phyloP scores from a whole-genome alignment of 2,888 invertebrate genomes.

The Hetaerina titia region DNA sequence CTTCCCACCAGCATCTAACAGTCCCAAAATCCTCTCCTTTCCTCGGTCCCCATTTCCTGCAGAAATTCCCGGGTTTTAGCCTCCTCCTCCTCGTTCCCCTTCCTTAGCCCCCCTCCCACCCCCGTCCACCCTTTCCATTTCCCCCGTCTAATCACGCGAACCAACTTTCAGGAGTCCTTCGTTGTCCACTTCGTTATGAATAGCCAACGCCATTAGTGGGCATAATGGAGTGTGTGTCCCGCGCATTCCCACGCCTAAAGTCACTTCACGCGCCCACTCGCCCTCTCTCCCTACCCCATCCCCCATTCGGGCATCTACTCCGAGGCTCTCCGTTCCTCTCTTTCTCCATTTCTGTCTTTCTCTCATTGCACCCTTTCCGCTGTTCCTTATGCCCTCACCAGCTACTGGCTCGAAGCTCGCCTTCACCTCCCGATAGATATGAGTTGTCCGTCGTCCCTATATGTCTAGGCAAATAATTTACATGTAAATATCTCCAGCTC shows the following conservation, averaged over 20 bases:
- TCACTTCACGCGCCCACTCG: background rate
- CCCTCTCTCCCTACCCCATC: background rate
- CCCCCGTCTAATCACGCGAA: constrained; percentile 56
- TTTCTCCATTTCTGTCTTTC: background rate
- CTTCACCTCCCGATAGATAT: background rate
- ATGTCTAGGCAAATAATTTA: no score
- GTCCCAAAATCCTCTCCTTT: background rate
- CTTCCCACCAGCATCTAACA: background rate
- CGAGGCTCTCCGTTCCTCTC: no score
- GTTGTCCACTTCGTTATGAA: constrained; percentile 67
- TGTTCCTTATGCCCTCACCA: background rate
- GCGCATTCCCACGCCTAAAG: constrained; percentile 37
- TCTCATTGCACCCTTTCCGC: background rate
- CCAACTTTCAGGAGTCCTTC: constrained; percentile 60
- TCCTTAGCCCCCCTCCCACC: background rate
- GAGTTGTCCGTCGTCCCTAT: no score
- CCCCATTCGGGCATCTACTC: no score
- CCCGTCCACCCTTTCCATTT: background rate
- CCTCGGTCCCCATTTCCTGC: background rate
- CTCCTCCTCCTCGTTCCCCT: constrained; percentile 3
- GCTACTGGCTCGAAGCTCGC: background rate
- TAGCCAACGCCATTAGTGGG: constrained; percentile 63
- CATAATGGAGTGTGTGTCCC: constrained; percentile 54
- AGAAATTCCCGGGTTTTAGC: background rate
- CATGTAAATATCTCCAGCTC: no score